Base-by-base conservation (phyloP, 2,797 vertebrate genomes). In the Psittacula echo region DNA sequence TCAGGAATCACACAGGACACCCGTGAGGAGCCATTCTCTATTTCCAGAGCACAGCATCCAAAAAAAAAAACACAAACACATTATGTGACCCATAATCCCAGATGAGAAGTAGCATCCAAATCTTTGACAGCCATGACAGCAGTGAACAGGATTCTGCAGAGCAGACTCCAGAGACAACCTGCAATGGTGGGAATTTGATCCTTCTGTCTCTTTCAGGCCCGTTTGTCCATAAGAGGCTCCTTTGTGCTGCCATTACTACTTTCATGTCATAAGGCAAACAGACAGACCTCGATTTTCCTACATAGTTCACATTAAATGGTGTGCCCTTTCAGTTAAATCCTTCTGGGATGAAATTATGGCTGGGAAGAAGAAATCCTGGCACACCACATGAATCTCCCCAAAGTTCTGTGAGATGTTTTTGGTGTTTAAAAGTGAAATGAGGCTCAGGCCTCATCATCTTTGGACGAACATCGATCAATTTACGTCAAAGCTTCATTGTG, bases 121-220 rank as follows among this genome's bases (percentile, higher is more conserved):
- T 39, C 65, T 85, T 27, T 42, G 51, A 70, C 9, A 42, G 21
- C 24, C n/a, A 6, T 24, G 20, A 45, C 23, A 62, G 9, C 39
- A 62, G 27, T 7, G 44, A 56, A 12, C 58, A 64, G 27, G 11
- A 56, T 3, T 22, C 56, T 23, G 18, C 50, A 70, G 32, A 82
- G n/a, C 13, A 62, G n/a, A 22, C n/a, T 48, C 18, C 16, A 60
- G 29, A 71, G 53, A 75, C 24, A 78, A 48, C 10, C 39, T 71
- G 27, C 29, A 84, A 20, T 0, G 1, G 26, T 9, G 13, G n/a
- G 42, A 58, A 54, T 73, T 37, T 64, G 18, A 79, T 54, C 13
- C 34, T 76, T 65, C n/a, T 58, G n/a, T 72, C 20, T 62, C 21
- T 70, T 17, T 11, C 0, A 0, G 13, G 12, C 9, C 42, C 39